Base-by-base conservation (phyloP, 2,113 vertebrate genomes). In the Podarcis muralis region DNA sequence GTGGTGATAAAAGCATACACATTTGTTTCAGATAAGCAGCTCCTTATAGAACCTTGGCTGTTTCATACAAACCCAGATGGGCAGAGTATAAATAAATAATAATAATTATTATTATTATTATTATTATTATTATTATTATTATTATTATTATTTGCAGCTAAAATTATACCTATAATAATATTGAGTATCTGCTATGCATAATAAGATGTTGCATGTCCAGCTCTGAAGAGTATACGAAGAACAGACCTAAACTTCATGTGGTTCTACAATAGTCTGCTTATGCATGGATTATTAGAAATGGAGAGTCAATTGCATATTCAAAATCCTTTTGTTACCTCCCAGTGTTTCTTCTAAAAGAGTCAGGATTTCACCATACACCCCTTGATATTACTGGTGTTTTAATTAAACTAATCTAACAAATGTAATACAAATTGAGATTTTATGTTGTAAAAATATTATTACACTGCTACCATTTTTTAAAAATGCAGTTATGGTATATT, bases 161-260 rank as follows among this genome's bases (percentile, higher is more conserved):
- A 78, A 76, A 78, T 53, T 75, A 66, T 25, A 30, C 25, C 59
- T 77, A 88, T 77, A 32, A 37, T 84, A 16, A 9, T 48, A 65
- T n/a, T 71, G 22, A 30, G 1, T 81, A 72, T 62, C 6, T 81
- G 25, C 8, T 40, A 4, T 65, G 23, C 12, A 30, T 68, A 2
- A 43, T 0, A 23, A 2, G 53, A 1, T 75, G 5, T n/a, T 89
- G 65, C 11, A 79, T 27, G 84, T 83, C 13, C 18, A 83, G 1
- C 53, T 90, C 25, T 74, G 77, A 90, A 5, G 85, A 6, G 3
- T 81, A 11, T n/a, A 4, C 23, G 0, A 83, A 85, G 91, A 93
- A 87, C 77, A 75, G 20, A 90, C 85, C 1, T 32, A 83, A 75
- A 13, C 77, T 66, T 76, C 15, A n/a, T 23, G 72, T 57, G 35